A percentile compares a stretch with the other conserved stretches of the same genome.
phyloP scores from a whole-genome alignment of 2,113 vertebrate species.

The Scopus umbretta region DNA sequence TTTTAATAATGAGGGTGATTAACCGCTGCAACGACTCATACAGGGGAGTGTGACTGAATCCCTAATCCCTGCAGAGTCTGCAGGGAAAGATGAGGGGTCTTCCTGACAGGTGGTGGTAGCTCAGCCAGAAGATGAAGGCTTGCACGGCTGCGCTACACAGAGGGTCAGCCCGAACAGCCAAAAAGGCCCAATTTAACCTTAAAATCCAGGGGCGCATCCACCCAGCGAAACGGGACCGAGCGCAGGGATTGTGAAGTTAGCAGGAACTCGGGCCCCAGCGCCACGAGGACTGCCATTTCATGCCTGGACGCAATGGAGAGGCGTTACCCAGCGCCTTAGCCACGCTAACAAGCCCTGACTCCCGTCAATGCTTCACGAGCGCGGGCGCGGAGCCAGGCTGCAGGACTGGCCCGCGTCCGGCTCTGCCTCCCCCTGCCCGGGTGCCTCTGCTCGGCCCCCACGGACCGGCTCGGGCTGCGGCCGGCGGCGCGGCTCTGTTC shows the following conservation, averaged over 20 bases:
- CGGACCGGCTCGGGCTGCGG: background rate
- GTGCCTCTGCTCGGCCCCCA: background rate
- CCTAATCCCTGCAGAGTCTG: no score
- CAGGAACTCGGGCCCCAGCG: background rate
- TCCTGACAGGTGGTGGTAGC: background rate
- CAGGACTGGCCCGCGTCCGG: background rate
- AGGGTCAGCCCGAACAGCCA: no score
- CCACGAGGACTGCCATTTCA: rapidly evolving
- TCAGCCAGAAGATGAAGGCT: background rate
- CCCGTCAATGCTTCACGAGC: background rate
- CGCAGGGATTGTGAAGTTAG: rapidly evolving
- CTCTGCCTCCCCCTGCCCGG: background rate
- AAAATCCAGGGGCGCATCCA: background rate
- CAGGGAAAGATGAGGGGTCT: background rate
- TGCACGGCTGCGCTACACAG: rapidly evolving
- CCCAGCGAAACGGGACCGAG: rapidly evolving
- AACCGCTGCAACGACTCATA: background rate
- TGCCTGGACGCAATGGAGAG: background rate
- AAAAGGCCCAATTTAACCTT: background rate
- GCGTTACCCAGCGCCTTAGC: background rate
- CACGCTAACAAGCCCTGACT: background rate
- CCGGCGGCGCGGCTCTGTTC: background rate
- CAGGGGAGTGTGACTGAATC: background rate
- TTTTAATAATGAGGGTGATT: background rate
- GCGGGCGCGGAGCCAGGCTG: background rate